These are phyloP conservation scores for Butorides virescens DNA, from an alignment of 2,113 vertebrate species.

Conservation along the genomic window DNA sequence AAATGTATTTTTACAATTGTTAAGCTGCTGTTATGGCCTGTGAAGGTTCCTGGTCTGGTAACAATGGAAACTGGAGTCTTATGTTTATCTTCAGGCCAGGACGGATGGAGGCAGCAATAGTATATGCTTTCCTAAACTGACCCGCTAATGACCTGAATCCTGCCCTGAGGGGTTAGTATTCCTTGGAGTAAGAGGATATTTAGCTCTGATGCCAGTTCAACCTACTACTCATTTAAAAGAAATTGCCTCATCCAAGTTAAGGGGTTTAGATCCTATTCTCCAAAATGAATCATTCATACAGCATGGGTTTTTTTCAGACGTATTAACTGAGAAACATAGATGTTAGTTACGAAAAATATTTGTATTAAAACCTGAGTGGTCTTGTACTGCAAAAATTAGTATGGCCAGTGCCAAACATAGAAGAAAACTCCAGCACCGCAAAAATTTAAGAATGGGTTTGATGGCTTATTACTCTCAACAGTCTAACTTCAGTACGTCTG, in stretches of 20 bases:
- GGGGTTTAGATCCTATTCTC: not conserved
- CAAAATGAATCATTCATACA: not conserved
- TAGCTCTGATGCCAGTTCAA: slow-evolving; percentile 60
- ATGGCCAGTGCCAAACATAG: not conserved
- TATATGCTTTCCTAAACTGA: slow-evolving; percentile 64
- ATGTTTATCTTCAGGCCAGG: slow-evolving; percentile 62
- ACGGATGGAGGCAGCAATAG: slow-evolving; percentile 54
- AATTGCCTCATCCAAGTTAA: slow-evolving; percentile 51
- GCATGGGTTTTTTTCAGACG: not conserved
- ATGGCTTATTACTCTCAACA: not conserved
- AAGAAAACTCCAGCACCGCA: not conserved
- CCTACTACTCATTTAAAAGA: slow-evolving; percentile 52
- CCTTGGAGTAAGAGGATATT: slow-evolving; percentile 70
- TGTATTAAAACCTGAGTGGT: not conserved
- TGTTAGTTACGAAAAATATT: not conserved
- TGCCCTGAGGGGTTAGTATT: slow-evolving; percentile 65
- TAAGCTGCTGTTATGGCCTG: slow-evolving; percentile 32
- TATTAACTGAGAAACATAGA: not conserved
- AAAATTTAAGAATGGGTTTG: not conserved
- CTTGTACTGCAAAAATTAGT: not conserved
- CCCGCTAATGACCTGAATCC: slow-evolving; percentile 69
- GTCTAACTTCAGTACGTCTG: not conserved
- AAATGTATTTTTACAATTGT: slow-evolving; percentile 53
- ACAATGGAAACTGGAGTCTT: slow-evolving; percentile 53
- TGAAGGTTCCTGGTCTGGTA: slow-evolving; percentile 33